Evolutionary conservation across 1,140 invertebrate genomes (phyloP).

Genomic region (Bombus haemorrhoidalis): DNA sequence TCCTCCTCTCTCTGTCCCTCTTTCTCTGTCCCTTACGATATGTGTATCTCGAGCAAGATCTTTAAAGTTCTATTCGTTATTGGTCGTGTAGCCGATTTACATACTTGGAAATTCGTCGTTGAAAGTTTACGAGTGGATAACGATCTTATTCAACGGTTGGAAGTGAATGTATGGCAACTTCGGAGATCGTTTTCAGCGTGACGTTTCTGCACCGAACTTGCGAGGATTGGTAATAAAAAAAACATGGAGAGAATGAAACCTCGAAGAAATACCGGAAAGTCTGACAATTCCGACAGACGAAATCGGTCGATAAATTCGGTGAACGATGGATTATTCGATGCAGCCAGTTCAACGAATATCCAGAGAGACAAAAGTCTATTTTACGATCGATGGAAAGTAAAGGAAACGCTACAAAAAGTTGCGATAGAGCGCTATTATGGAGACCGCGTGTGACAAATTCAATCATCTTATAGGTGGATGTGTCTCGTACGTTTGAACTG

Average conservation of each 20-base stretch:
- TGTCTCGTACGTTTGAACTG: too few relatives aligned
- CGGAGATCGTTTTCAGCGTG: background rate
- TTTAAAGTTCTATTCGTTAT: slow-evolving; percentile 15
- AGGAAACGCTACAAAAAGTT: slow-evolving; percentile 18
- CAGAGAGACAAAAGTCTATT: slow-evolving; percentile 26
- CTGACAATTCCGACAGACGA: slow-evolving; percentile 49
- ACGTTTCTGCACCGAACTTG: background rate
- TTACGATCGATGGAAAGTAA: slow-evolving; percentile 42
- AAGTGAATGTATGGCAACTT: background rate
- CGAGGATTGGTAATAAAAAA: background rate
- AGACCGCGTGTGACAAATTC: slow-evolving; percentile 42
- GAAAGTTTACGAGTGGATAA: background rate
- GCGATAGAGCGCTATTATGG: background rate
- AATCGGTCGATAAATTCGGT: slow-evolving; percentile 50
- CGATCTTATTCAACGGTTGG: background rate
- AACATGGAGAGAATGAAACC: background rate
- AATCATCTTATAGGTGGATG: background rate
- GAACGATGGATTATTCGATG: slow-evolving; percentile 14
- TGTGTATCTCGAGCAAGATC: background rate
- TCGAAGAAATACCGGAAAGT: slow-evolving; percentile 29
- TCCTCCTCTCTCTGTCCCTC: background rate
- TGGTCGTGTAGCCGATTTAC: slow-evolving; percentile 19
- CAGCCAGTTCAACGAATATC: slow-evolving; percentile 27
- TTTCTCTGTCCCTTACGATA: background rate
- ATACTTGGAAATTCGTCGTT: background rate